Evolutionary conservation across 1,140 invertebrate genomes (phyloP).

Genomic region (Chymomyza costata): DNA sequence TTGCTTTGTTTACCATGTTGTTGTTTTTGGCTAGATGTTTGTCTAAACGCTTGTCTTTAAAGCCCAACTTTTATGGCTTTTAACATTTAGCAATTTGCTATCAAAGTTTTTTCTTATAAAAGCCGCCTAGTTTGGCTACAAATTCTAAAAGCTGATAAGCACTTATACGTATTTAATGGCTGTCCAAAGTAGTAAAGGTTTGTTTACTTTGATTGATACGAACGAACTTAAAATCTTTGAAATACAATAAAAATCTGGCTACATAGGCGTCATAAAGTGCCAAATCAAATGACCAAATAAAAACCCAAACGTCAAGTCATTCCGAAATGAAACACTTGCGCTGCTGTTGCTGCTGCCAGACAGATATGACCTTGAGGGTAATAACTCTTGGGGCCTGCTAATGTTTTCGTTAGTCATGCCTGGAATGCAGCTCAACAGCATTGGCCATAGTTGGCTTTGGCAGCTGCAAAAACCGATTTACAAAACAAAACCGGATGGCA

Average conservation of each 20-base stretch:
- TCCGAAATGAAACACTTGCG: constrained; percentile 21
- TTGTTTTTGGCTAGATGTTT: too few relatives aligned
- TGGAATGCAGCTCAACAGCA: constrained; percentile 64
- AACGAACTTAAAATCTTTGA: constrained; percentile 8
- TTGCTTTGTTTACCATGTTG: constrained; percentile 19
- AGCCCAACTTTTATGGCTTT: constrained; percentile 8
- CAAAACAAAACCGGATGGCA: constrained; percentile 56
- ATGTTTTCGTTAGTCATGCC: constrained; percentile 56
- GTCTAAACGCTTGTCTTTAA: too few relatives aligned
- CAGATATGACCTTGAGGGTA: constrained; percentile 63
- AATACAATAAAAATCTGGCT: not conserved
- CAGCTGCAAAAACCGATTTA: constrained; percentile 23
- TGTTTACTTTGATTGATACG: not conserved
- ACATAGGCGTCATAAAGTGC: not conserved
- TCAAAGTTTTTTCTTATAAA: too few relatives aligned
- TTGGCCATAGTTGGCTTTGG: constrained; percentile 37
- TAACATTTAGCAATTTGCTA: too few relatives aligned
- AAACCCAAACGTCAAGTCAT: constrained; percentile 52
- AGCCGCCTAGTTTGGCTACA: constrained; percentile 14
- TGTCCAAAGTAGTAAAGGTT: too few relatives aligned
- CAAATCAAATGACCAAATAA: constrained; percentile 10
- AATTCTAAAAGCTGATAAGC: not conserved
- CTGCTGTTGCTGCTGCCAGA: constrained; percentile 7
- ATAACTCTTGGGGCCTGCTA: constrained; percentile 47
- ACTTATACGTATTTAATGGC: too few relatives aligned